Base-by-base conservation (phyloP, 2,888 invertebrate genomes). In the Pilophorus perplexus region DNA sequence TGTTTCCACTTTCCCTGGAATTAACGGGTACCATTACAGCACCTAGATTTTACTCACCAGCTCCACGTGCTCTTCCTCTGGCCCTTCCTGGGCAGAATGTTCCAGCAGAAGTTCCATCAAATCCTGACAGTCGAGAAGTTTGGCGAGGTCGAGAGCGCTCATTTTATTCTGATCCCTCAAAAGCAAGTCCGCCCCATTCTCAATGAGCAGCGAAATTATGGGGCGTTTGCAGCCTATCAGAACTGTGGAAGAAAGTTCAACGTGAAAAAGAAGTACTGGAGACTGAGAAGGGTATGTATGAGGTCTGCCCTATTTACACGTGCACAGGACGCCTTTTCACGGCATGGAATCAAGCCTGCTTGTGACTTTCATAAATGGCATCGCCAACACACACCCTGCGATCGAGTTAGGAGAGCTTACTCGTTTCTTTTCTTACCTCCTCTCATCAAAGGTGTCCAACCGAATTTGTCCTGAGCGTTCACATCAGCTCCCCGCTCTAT, bases 391-490 rank as follows among this genome's bases (percentile, higher is more conserved):
- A n/a, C n/a, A n/a, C n/a, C n/a, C n/a, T n/a, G n/a, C n/a, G n/a
- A n/a, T n/a, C n/a, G n/a, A n/a, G n/a, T n/a, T n/a, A n/a, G n/a
- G n/a, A n/a, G n/a, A n/a, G n/a, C n/a, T n/a, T n/a, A n/a, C n/a
- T n/a, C n/a, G n/a, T n/a, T n/a, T n/a, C n/a, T n/a, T n/a, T 38
- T 14, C n/a, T 48, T 37, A 68, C 69, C 64, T 66, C 62, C 69
- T 55, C 69, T 59, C 62, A 66, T 64, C 12, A 69, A 44, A 16
- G 69, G 69, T 14, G 69, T 68, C 69, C 69, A 69, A 22, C 69
- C 69, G 33, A 66, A 66, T 25, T 28, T 44, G 18, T 66, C 66
- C 20, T 59, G 64, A 23, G 64, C 57, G 50, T 69, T 66, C 28
- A 68, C 55, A 16, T 68, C 42, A 2, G 67, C 55, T 14, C 67